A percentile compares a stretch with the other conserved stretches of the same genome.
Conservation (phyloP, 2,888 invertebrate species). For the Rhamnusium bicolor region DNA sequence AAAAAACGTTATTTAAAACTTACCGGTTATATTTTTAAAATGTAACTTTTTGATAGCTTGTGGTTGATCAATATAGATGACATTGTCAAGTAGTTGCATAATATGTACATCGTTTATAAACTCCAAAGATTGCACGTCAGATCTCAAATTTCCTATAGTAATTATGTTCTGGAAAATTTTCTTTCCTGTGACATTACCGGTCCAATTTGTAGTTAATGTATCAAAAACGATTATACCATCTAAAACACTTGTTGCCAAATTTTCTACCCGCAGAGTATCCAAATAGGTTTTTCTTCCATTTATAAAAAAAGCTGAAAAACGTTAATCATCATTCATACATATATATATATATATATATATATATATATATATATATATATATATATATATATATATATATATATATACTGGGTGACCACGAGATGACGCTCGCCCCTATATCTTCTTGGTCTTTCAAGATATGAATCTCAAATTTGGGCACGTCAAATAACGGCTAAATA, state of each 20-base stretch:
- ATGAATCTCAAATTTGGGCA: no score
- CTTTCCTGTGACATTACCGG: constrained; percentile 42
- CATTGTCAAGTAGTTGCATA: constrained; percentile 47
- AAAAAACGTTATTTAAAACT: background rate
- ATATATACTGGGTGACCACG: no score
- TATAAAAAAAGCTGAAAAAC: no score
- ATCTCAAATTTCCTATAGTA: constrained; percentile 53
- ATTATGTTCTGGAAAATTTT: constrained; percentile 55
- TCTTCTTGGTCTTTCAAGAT: no score
- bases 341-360: no score
- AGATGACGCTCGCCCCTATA: no score
- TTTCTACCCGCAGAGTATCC: constrained; percentile 42
- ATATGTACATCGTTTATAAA: constrained; percentile 56
- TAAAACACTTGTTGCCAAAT: constrained; percentile 48
- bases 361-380: no score
- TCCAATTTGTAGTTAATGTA: constrained; percentile 40
- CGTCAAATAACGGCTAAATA: no score
- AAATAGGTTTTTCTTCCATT: constrained; percentile 8
- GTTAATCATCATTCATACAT: no score
- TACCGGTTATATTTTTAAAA: constrained; percentile 58
- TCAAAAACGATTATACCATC: constrained; percentile 44
- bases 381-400: no score
- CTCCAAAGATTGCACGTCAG: constrained; percentile 40
- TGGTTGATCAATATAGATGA: constrained; percentile 55
- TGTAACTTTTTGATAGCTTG: constrained; percentile 48